Conservation (phyloP, 2,797 vertebrate species). For the Sebastes variabilis region DNA sequence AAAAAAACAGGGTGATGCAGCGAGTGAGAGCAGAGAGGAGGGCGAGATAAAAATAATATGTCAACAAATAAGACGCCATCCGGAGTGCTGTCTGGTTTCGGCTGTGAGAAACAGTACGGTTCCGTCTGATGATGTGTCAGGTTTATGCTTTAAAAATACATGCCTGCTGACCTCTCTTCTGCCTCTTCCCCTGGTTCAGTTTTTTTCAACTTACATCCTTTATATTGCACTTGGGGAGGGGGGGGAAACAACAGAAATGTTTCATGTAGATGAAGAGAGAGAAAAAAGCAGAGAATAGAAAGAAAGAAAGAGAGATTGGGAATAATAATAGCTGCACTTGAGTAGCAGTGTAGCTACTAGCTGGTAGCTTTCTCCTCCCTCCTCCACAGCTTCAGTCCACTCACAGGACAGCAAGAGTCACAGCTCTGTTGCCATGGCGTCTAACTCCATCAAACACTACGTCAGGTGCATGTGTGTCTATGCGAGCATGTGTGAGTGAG, state of each 20-base stretch:
- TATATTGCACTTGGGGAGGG: neutral
- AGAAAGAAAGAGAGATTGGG: slow-evolving; percentile 18
- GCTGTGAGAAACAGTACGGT: slow-evolving; percentile 23
- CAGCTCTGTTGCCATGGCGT: slow-evolving; percentile 79
- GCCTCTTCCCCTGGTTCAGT: neutral
- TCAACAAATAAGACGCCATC: slow-evolving; percentile 42
- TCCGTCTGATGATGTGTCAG: slow-evolving; percentile 55
- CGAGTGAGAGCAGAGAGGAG: slow-evolving; percentile 7
- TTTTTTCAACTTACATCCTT: slow-evolving; percentile 15
- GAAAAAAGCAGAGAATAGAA: slow-evolving; percentile 7
- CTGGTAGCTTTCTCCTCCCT: slow-evolving; percentile 65
- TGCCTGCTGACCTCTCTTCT: slow-evolving; percentile 47
- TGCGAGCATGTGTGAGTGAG: slow-evolving; percentile 39
- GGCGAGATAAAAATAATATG: slow-evolving; percentile 52
- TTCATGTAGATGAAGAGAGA: neutral
- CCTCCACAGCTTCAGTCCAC: slow-evolving; percentile 73
- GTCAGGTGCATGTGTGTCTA: slow-evolving; percentile 66
- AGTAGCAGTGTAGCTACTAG: slow-evolving; percentile 45
- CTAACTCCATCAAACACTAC: slow-evolving; percentile 78
- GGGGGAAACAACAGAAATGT: neutral
- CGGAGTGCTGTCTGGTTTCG: slow-evolving; percentile 29
- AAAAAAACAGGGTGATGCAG: slow-evolving; percentile 21
- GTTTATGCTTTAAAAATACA: slow-evolving; percentile 59
- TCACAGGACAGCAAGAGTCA: slow-evolving; percentile 77
- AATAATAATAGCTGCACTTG: slow-evolving; percentile 65